A percentile compares a stretch with the other conserved stretches of the same genome.
These are phyloP conservation scores for Cyanistes caeruleus DNA, from an alignment of 2,113 vertebrate genomes.

Conservation along the genomic window DNA sequence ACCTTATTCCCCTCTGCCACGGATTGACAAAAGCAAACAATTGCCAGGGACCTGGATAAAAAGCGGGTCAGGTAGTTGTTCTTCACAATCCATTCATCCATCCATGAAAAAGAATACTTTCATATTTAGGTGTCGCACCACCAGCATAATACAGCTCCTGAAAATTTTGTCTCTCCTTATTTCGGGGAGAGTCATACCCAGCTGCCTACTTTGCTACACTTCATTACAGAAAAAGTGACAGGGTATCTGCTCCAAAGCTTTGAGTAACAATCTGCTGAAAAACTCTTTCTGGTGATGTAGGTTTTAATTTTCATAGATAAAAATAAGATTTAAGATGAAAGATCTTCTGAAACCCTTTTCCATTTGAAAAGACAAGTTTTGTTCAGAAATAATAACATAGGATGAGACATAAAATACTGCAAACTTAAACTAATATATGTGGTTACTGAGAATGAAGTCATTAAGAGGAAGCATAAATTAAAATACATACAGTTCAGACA, in stretches of 20 bases:
- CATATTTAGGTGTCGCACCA: neutral
- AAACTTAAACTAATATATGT: neutral
- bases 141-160: neutral
- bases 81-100: neutral
- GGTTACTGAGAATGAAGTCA: neutral
- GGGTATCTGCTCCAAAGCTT: neutral
- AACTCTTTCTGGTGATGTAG: neutral
- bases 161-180: neutral
- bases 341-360: neutral
- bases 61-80: neutral
- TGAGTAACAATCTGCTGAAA: neutral
- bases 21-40: neutral
- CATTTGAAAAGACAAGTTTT: neutral
- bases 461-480: neutral
- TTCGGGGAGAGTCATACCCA: neutral
- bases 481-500: neutral
- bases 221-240: neutral
- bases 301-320: neutral
- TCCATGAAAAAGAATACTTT: neutral
- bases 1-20: neutral
- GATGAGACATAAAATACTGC: neutral
- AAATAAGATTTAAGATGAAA: neutral
- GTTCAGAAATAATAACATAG: neutral
- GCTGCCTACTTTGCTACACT: neutral
- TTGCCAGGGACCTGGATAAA: neutral